Evolutionary conservation across 2,113 vertebrate genomes (phyloP).

Genomic region (Passer montanus): DNA sequence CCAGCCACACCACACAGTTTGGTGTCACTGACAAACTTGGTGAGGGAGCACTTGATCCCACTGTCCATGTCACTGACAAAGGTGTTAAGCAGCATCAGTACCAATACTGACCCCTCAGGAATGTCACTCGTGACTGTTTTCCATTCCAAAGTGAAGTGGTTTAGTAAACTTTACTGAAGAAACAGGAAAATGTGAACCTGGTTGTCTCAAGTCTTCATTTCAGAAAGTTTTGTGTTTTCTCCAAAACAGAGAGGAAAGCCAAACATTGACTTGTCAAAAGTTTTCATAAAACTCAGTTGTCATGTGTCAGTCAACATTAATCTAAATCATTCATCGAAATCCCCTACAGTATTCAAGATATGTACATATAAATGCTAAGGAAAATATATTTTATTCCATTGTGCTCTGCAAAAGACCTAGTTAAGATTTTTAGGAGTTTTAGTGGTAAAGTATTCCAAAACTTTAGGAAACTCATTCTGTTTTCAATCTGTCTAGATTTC

Average conservation of each 20-base stretch:
- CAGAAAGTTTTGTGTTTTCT: neutral
- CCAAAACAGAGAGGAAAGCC: neutral
- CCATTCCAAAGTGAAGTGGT: neutral
- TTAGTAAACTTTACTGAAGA: neutral
- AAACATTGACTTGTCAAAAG: neutral
- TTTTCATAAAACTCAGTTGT: conserved; percentile 14
- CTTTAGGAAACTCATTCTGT: neutral
- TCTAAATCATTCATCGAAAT: conserved; percentile 12
- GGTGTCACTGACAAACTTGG: neutral
- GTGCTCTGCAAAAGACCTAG: neutral
- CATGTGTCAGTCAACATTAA: neutral
- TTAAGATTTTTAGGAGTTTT: neutral
- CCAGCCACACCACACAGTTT: too few species aligned
- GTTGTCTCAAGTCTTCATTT: neutral
- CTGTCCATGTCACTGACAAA: neutral
- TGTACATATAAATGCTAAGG: neutral
- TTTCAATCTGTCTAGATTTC: neutral
- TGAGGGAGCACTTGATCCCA: neutral
- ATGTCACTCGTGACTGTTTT: neutral
- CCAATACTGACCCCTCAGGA: neutral
- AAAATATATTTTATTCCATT: conserved; percentile 2
- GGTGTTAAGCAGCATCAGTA: neutral
- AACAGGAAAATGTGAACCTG: neutral
- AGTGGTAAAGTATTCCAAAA: neutral
- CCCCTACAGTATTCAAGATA: neutral